phyloP scores from a whole-genome alignment of 2,888 invertebrate species.

The Drosophila neonasuta region DNA sequence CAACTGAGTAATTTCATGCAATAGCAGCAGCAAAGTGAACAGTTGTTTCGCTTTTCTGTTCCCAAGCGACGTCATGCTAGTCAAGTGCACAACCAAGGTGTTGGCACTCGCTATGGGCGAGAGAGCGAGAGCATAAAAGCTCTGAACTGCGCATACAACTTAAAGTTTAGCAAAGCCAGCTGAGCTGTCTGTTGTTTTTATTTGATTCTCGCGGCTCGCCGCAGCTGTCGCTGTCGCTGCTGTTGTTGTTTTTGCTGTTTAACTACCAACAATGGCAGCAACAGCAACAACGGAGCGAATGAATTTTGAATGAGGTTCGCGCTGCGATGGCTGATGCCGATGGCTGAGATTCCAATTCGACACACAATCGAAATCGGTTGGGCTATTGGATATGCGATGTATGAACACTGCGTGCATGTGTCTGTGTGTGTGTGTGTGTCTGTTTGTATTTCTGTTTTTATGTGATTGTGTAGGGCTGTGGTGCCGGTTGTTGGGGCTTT shows the following conservation, averaged over 20 bases:
- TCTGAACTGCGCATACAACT: conserved; percentile 48
- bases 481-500: conserved; percentile 26
- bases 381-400: conserved; percentile 11
- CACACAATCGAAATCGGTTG: conserved; percentile 30
- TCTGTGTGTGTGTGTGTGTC: conserved; percentile 3
- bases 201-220: conserved; percentile 2
- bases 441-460: background rate
- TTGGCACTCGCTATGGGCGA: conserved; percentile 5
- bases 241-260: conserved; percentile 4
- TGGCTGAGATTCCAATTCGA: conserved; percentile 48
- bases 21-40: background rate
- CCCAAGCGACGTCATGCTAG: background rate
- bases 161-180: conserved; percentile 31
- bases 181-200: conserved; percentile 15
- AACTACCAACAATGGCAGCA: conserved; percentile 19
- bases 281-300: conserved; percentile 23
- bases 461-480: conserved; percentile 26
- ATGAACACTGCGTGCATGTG: background rate
- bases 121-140: conserved; percentile 30
- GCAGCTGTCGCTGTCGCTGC: background rate
- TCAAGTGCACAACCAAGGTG: conserved; percentile 8
- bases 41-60: background rate
- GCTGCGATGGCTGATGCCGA: conserved; percentile 8
- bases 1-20: background rate
- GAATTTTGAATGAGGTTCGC: conserved; percentile 44